Base-by-base conservation (phyloP, 2,888 invertebrate genomes). In the Lysandra coridon region DNA sequence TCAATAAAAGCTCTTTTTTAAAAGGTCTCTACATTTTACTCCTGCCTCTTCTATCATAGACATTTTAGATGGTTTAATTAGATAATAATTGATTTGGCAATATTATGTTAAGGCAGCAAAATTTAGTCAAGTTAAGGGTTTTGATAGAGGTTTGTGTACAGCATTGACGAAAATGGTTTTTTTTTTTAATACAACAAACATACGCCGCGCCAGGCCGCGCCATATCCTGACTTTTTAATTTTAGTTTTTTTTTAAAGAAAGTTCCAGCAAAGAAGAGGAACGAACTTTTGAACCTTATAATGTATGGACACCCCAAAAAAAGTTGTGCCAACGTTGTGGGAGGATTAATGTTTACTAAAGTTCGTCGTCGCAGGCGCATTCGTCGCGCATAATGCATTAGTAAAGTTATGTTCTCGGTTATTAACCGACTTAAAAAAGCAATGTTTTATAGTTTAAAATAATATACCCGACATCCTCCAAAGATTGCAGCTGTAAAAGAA, bases 341-440 rank as follows among this genome's bases (percentile, higher is more conserved):
- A 83, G 87, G 57, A 86, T 85, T 86, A 87, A 88, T 88, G 84
- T 81, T 81, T 85, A 86, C 85, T 84, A 87, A 88, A 86, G 84
- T 84, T 84, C 82, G 85, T 69, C 69, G 33, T 30, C 69, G 85
- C 82, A 82, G 79, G 80, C 80, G 77, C 80, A 82, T 82, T 82
- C 80, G 81, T 57, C 80, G 79, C 81, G 81, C 80, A 83, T 84
- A 82, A 81, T 83, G 81, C 83, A 81, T 84, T 81, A 83, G n/a
- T n/a, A n/a, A n/a, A n/a, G 83, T 81, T 83, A 81, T 80, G 80
- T 81, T 74, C 75, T 78, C 80, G 78, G 82, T 80, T 82, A 74
- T 80, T 80, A 23, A 44, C 44, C 5, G 44, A 75, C 23, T 44
- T 49, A n/a, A 60, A 77, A 33, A 30, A 57, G 1, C 40, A 77